A percentile compares a stretch with the other conserved stretches of the same genome.
Evolutionary conservation across 2,113 vertebrate genomes (phyloP).

Genomic region (Tychaedon coryphoeus): DNA sequence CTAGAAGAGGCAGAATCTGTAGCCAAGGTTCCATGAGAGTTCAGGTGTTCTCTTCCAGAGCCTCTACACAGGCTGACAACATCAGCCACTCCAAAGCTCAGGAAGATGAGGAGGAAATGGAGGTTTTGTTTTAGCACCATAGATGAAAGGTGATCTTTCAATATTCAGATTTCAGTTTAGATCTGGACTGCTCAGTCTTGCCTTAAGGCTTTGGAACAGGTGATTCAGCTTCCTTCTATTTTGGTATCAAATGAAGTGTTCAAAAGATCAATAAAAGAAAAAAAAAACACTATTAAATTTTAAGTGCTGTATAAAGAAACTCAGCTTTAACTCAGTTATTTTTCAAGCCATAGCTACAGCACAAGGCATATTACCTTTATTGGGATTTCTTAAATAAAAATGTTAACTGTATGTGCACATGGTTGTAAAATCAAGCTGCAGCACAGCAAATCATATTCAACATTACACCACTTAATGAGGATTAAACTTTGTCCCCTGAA

Average conservation of each 20-base stretch:
- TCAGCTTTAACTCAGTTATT: conserved; percentile 1
- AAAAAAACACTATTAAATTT: background rate
- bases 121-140: background rate
- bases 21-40: background rate
- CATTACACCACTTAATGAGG: background rate
- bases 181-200: background rate
- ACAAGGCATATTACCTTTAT: background rate
- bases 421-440: conserved; percentile 17
- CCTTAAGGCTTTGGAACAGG: background rate
- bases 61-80: background rate
- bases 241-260: background rate
- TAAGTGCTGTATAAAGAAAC: conserved; percentile 3
- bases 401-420: background rate
- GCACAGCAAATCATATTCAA: background rate
- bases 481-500: conserved; percentile 15
- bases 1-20: background rate
- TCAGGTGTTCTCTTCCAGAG: background rate
- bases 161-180: background rate
- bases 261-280: conserved; percentile 3
- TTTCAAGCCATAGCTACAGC: background rate
- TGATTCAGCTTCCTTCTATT: background rate
- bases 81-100: background rate
- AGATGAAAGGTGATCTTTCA: background rate
- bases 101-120: background rate
- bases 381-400: conserved; percentile 39